Conservation (phyloP, 2,113 vertebrate genomes). For the Phrynocephalus versicolor region DNA sequence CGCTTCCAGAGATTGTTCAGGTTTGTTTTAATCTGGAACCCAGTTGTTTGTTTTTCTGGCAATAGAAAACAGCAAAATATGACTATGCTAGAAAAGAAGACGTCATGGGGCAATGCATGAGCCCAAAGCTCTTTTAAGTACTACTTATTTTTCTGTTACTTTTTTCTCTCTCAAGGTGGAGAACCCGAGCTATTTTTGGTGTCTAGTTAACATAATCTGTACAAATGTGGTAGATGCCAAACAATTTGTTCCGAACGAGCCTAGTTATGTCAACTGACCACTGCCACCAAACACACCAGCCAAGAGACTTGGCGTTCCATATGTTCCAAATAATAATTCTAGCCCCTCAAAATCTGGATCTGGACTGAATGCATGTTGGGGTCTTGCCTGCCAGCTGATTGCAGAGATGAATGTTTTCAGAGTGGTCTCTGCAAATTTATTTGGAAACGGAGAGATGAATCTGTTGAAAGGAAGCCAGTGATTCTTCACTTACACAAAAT, state of each 20-base stretch:
- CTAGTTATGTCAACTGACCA: background rate
- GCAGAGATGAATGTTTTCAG: background rate
- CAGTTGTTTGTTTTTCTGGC: too few relatives aligned
- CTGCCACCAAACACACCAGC: background rate
- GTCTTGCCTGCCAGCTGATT: background rate
- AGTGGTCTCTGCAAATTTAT: background rate
- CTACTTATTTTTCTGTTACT: background rate
- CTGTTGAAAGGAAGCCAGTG: too few relatives aligned
- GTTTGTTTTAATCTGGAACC: too few relatives aligned
- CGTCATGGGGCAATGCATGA: background rate
- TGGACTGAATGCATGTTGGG: too few relatives aligned
- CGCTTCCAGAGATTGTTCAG: too few relatives aligned
- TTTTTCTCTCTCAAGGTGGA: too few relatives aligned
- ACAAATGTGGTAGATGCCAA: background rate
- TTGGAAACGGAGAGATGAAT: background rate
- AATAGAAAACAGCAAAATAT: background rate
- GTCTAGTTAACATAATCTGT: background rate
- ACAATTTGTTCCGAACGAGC: background rate
- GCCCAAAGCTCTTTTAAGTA: background rate
- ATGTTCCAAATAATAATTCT: background rate
- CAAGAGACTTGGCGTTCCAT: background rate
- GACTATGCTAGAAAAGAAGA: background rate
- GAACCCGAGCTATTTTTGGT: background rate
- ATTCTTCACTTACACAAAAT: too few relatives aligned
- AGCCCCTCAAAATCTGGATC: background rate